Evolutionary conservation across 2,113 vertebrate species (phyloP), one percentile per base, ranked within the genome.

Genomic region (Etheostoma cragini): DNA sequence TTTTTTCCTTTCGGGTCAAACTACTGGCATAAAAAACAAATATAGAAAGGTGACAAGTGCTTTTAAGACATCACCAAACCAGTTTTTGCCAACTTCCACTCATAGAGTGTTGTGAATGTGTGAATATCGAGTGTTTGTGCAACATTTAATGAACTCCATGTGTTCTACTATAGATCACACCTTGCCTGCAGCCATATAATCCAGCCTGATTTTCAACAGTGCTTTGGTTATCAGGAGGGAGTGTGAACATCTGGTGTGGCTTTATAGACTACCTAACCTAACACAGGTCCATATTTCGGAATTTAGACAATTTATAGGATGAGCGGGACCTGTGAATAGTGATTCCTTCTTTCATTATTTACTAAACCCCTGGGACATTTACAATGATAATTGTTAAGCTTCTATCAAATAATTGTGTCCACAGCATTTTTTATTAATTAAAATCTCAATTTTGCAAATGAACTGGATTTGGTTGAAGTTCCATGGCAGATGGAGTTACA

Each of bases 231-330:
- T 81, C 76, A 46, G 76, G 60, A 78, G 82, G 82, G 87, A 83
- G 87, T 88, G 83, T 84, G 81, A 88, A 90, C 85, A 89, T 87
- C 83, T 90, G 86, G 49, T 70, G 72, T 45, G 49, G 84, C 78
- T 87, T 86, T 87, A 62, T 58, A 22, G 76, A 72, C 81, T 56
- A 62, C 62, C 67, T 21, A 66, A 60, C 50, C 24, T 19, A 8
- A 84, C 63, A 57, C 24, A 54, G 45, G 45, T 76, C 17, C 19
- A 81, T 81, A 83, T 69, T 72, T 73, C 50, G 46, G 33, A 74
- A 61, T 74, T 72, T 50, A 49, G 24, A 63, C 19, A 7, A 38
- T 60, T 76, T 57, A 81, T 33, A 26, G 52, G 14, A 62, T 54
- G 45, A 54, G 33, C 38, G 50, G 33, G 66, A 60, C 54, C 71